Evolutionary conservation across 37 sponge, comb jelly and placozoan species (phyloP).

Genomic region (Beroe ovata): DNA sequence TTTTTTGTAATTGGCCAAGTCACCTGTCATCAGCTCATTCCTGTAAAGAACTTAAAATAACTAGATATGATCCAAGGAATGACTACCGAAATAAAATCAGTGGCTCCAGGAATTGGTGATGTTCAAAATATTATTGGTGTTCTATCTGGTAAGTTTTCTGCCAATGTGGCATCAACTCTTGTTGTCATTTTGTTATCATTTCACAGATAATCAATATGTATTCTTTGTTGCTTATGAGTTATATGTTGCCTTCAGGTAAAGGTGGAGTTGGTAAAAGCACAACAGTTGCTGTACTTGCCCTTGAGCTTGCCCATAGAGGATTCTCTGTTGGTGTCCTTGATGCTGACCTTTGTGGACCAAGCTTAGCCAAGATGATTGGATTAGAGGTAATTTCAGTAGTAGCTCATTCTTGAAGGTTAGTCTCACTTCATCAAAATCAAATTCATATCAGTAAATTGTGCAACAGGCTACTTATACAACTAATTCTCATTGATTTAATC

Average conservation of each 20-base stretch:
- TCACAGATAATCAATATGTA: background rate
- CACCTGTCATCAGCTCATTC: too few relatives aligned
- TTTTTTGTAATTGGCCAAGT: too few relatives aligned
- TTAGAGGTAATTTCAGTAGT: conserved; percentile 64
- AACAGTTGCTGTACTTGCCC: conserved; percentile 52
- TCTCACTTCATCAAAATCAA: too few relatives aligned
- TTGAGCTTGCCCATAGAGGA: conserved; percentile 33
- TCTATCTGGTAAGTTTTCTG: background rate
- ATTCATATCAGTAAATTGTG: too few relatives aligned
- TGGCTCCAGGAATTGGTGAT: background rate
- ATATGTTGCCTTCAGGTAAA: conserved; percentile 33
- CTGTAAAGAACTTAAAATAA: too few relatives aligned
- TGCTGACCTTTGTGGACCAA: conserved; percentile 69
- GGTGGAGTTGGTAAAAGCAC: conserved; percentile 71
- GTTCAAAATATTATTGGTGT: background rate
- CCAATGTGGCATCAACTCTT: background rate
- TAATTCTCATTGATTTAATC: too few relatives aligned
- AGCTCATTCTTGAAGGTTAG: too few relatives aligned
- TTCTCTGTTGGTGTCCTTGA: conserved; percentile 68
- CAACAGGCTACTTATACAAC: too few relatives aligned
- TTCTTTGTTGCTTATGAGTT: background rate
- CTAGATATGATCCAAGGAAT: too few relatives aligned
- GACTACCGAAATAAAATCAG: background rate
- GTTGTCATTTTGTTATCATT: too few relatives aligned
- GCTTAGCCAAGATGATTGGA: conserved; percentile 60